These are phyloP conservation scores for Drosophila ohnishii DNA, from an alignment of 1,140 invertebrate genomes.

Conservation along the genomic window DNA sequence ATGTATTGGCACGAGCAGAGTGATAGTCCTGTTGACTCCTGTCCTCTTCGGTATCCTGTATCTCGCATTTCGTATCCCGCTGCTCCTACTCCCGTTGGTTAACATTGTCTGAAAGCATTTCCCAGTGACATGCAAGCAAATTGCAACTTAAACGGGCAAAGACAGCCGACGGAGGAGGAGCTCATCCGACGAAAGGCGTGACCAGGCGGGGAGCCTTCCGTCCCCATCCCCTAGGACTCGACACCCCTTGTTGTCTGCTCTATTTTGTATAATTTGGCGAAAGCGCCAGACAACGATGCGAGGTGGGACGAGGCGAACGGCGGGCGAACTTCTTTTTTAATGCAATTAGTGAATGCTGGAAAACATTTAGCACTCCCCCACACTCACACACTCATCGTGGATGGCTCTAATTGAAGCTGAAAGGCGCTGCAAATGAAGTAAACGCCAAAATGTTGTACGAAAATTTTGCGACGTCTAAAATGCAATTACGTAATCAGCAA, in stretches of 20 bases:
- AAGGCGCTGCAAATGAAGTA: slow-evolving; percentile 78
- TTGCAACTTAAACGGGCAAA: slow-evolving; percentile 73
- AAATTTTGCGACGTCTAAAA: slow-evolving; percentile 69
- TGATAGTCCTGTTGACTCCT: slow-evolving; percentile 32
- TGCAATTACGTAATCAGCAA: slow-evolving; percentile 79
- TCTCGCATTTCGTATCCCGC: neutral
- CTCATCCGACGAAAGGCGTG: slow-evolving; percentile 23
- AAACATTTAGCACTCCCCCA: slow-evolving; percentile 69
- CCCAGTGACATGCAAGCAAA: slow-evolving; percentile 76
- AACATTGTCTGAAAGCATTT: slow-evolving; percentile 78
- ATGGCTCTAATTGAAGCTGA: slow-evolving; percentile 69
- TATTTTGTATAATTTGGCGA: slow-evolving; percentile 74
- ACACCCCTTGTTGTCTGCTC: slow-evolving; percentile 34
- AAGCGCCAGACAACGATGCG: slow-evolving; percentile 54
- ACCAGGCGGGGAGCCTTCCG: slow-evolving; percentile 26
- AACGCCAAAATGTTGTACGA: slow-evolving; percentile 78
- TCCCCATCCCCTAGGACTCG: slow-evolving; percentile 14
- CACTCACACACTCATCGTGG: slow-evolving; percentile 14
- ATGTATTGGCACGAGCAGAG: slow-evolving; percentile 29
- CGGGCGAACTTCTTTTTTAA: slow-evolving; percentile 68
- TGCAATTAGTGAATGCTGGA: slow-evolving; percentile 75
- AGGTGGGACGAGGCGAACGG: slow-evolving; percentile 1
- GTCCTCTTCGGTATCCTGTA: slow-evolving; percentile 1
- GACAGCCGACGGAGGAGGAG: slow-evolving; percentile 33
- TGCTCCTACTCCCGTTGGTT: slow-evolving; percentile 25